Base-by-base conservation (phyloP, 2,113 vertebrate genomes). In the Myotis brandtii region DNA sequence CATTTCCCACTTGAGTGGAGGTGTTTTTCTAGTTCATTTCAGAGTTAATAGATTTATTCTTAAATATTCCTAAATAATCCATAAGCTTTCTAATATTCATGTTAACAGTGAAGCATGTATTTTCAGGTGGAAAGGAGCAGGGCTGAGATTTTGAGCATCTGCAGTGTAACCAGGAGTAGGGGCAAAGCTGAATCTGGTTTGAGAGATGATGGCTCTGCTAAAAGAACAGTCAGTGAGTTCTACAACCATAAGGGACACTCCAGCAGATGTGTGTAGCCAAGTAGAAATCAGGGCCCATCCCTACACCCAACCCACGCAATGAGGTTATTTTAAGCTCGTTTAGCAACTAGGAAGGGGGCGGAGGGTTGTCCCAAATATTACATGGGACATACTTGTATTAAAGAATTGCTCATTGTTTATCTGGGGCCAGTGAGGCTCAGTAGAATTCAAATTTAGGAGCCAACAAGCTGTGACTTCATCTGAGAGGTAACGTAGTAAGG, bases 381-480 rank as follows among this genome's bases (percentile, higher is more conserved):
- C 50, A 46, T 27, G 43, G 77, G 52, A 66, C 30, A 67, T n/a
- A 30, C 12, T 72, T 87, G 14, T 43, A 80, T 54, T 79, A 50
- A 85, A 84, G 20, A 50, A 9, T 50, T 40, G 43, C 43, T 54
- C 50, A 75, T 69, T 43, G 32, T 34, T 88, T 73, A 80, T 32
- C 56, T 64, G 37, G 56, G 23, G 56, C 56, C 3, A 62, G 23
- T 11, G 23, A 27, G 23, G 56, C 56, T 27, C 56, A 62, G 56
- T 62, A 23, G 48, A 92, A 89, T 86, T 86, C 67, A 89, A 56
- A 82, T 76, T 66, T 64, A 77, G 37, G 80, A 77, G 43, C 25
- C 32, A 89, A 40, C 13, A 40, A 76, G 18, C 16, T 27, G 16
- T 67, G 67, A 30, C 14, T 50, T 37, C 66, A 37, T 73, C 54